Base-by-base conservation (phyloP, 2,888 invertebrate species). In the Deilephila porcellus region DNA sequence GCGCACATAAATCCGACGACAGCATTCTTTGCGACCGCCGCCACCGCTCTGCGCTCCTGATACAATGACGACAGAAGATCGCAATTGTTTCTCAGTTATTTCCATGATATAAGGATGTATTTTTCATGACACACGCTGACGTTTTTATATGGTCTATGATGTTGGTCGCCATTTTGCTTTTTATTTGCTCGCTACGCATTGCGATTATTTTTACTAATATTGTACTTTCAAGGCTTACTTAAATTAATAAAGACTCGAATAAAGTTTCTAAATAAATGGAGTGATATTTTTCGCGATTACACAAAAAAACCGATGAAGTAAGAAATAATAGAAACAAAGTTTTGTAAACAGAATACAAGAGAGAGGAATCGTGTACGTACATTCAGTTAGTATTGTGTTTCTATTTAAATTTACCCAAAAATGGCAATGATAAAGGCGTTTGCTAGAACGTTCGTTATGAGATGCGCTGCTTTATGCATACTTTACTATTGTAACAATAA, bases 11-110 rank as follows among this genome's bases (percentile, higher is more conserved):
- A 91, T 90, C 86, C 87, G 78, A 74, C 83, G 85, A 82, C 87
- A 90, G 90, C 91, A 92, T 91, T 91, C 92, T 91, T 91, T 91
- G 90, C 88, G 81, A 83, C 83, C 84, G 86, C 87, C 87, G 88
- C 89, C 87, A 85, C 86, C 84, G 82, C 82, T 82, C 83, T 89
- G 86, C 81, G 85, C 84, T 82, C 86, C 88, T 87, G 86, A 84
- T 89, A 85, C 80, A 77, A 77, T 71, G 71, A 73, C 70, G 72
- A 73, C 72, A 73, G 64, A 73, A 73, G 72, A 67, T 73, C 64
- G 64, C 64, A 59, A 73, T 73, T 73, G 72, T 73, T 73, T 67
- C 67, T 67, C 72, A 73, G 72, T 73, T 76, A 62, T 71, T 62
- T 60, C 60, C 67, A 70, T 70, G 59, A 70, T 60, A 60, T 60